These are phyloP conservation scores for Cyanoderma ruficeps DNA, from an alignment of 2,113 vertebrate genomes.

Conservation along the genomic window DNA sequence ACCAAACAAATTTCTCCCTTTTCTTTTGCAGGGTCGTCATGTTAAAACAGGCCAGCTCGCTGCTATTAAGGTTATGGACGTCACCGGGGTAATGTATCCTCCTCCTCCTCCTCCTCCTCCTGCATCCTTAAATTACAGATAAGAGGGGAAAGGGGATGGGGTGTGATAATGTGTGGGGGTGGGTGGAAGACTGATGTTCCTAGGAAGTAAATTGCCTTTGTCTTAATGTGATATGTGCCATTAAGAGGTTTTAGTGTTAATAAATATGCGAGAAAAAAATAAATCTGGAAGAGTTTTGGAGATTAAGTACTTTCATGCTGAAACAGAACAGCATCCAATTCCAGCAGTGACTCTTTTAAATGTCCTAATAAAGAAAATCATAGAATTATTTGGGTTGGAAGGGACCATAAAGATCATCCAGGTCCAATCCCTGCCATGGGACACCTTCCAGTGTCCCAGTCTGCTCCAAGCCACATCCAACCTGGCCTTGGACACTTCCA, in stretches of 20 bases:
- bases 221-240: not conserved
- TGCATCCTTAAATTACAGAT: not conserved
- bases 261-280: not conserved
- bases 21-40: constrained; percentile 90
- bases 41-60: constrained; percentile 98
- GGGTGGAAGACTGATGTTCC: not conserved
- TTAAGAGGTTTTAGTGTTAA: not conserved
- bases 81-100: constrained; percentile 89
- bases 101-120: not conserved
- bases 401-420: no score
- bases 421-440: not conserved
- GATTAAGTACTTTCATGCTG: not conserved
- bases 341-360: not conserved
- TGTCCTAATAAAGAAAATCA: not conserved
- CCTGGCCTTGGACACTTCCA: not conserved
- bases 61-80: constrained; percentile 98
- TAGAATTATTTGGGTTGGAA: not conserved
- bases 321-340: not conserved
- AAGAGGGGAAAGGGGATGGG: not conserved
- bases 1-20: constrained; percentile 13
- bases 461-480: fast-evolving
- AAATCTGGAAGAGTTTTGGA: not conserved
- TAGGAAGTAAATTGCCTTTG: not conserved
- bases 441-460: not conserved
- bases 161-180: not conserved